phyloP scores from a whole-genome alignment of 1,140 invertebrate species.

The Cherax quadricarinatus region DNA sequence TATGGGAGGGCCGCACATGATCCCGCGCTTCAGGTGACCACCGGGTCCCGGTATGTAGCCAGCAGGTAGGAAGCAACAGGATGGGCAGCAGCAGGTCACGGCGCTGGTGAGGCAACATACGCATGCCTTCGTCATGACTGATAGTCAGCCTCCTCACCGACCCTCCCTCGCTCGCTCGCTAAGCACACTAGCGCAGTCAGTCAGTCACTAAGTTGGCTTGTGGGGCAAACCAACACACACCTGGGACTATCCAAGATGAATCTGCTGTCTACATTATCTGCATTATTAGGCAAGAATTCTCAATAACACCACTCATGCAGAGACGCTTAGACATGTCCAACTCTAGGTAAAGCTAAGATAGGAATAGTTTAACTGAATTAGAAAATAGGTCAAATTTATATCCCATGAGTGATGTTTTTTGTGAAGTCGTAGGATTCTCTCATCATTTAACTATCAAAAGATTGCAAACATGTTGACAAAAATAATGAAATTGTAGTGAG shows the following conservation, averaged over 20 bases:
- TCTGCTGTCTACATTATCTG: slow-evolving; percentile 30
- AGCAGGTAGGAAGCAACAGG: slow-evolving; percentile 59
- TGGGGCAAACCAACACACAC: slow-evolving; percentile 67
- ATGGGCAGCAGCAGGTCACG: slow-evolving; percentile 55
- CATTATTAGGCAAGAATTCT: slow-evolving; percentile 33
- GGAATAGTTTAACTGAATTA: slow-evolving; percentile 21
- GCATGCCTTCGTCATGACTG: slow-evolving; percentile 70
- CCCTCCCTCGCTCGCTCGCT: slow-evolving; percentile 69
- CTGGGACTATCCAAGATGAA: slow-evolving; percentile 49
- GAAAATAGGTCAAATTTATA: slow-evolving; percentile 15
- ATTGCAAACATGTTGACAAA: slow-evolving; percentile 20
- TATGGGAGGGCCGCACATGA: slow-evolving; percentile 66
- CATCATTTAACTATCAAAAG: slow-evolving; percentile 24
- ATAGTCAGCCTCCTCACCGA: slow-evolving; percentile 59
- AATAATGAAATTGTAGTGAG: slow-evolving; percentile 33
- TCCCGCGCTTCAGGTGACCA: slow-evolving; percentile 68
- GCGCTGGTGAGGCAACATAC: slow-evolving; percentile 68
- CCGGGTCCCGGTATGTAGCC: slow-evolving; percentile 63
- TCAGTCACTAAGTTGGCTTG: slow-evolving; percentile 69
- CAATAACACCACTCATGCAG: slow-evolving; percentile 52
- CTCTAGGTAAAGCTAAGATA: slow-evolving; percentile 33
- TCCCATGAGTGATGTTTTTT: slow-evolving; percentile 65
- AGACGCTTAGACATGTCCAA: slow-evolving; percentile 20
- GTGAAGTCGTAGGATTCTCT: neutral
- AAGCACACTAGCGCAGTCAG: slow-evolving; percentile 66